These are phyloP conservation scores for Ornithoptera priamus DNA, from an alignment of 2,888 invertebrate species.

Conservation along the genomic window DNA sequence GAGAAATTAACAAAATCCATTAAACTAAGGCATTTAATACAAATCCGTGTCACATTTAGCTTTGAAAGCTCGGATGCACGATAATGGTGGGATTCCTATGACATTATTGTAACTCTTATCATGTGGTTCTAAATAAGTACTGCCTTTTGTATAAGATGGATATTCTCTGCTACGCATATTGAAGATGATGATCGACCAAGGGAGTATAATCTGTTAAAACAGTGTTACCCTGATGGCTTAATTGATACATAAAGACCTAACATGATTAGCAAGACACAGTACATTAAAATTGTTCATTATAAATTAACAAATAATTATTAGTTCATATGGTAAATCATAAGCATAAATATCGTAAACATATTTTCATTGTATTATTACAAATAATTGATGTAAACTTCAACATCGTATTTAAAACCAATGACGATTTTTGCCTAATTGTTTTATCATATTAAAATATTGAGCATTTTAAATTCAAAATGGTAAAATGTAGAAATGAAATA, in stretches of 20 bases:
- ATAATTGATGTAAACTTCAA: neutral
- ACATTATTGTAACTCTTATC: neutral
- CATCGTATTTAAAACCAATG: neutral
- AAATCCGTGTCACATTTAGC: neutral
- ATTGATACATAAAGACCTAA: too few species aligned
- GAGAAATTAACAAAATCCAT: neutral
- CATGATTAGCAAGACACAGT: too few species aligned
- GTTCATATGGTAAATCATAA: too few species aligned
- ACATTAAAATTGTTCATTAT: too few species aligned
- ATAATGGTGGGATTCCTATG: slow-evolving; percentile 13
- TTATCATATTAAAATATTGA: slow-evolving; percentile 7
- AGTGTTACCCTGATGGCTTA: too few species aligned
- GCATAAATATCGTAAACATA: too few species aligned
- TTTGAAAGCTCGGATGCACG: neutral
- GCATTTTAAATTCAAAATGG: slow-evolving; percentile 19
- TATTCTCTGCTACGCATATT: too few species aligned
- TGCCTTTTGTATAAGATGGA: neutral
- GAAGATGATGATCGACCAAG: neutral
- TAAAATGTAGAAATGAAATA: slow-evolving; percentile 14
- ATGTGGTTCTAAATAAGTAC: neutral
- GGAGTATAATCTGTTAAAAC: too few species aligned
- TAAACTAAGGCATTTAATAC: neutral
- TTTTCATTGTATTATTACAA: neutral
- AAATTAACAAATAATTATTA: too few species aligned
- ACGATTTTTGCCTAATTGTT: neutral